A percentile compares a stretch with the other conserved stretches of the same genome.
Evolutionary conservation across 2,113 vertebrate genomes (phyloP).

Genomic region (Misgurnus anguillicaudatus): DNA sequence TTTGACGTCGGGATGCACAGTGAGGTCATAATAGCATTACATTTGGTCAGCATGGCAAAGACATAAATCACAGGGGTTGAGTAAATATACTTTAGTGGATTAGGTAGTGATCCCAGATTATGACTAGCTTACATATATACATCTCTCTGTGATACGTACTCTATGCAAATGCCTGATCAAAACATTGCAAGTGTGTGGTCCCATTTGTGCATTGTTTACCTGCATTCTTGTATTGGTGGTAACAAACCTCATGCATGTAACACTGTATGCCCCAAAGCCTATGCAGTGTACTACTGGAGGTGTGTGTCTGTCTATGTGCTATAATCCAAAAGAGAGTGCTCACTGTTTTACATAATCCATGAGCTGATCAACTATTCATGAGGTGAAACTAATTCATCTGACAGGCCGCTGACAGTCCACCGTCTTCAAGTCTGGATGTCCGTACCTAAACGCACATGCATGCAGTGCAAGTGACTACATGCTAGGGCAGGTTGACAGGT

Average conservation of each 20-base stretch:
- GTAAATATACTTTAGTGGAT: slow-evolving; percentile 23
- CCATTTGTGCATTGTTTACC: no score
- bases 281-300: neutral
- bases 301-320: slow-evolving; percentile 43
- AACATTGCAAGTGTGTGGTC: no score
- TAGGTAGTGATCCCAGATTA: slow-evolving; percentile 37
- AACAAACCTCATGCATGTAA: neutral
- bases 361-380: slow-evolving; percentile 74
- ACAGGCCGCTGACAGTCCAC: slow-evolving; percentile 18
- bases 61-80: slow-evolving; percentile 23
- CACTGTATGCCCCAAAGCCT: neutral
- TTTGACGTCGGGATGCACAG: neutral
- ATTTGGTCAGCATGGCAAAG: neutral
- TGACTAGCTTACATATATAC: slow-evolving; percentile 5
- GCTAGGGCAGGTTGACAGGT: neutral
- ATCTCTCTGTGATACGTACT: neutral
- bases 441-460: neutral
- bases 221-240: no score
- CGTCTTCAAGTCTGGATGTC: neutral
- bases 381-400: slow-evolving; percentile 60
- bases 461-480: neutral
- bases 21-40: slow-evolving; percentile 30
- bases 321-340: slow-evolving; percentile 71
- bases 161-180: neutral
- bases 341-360: slow-evolving; percentile 74